Base-by-base conservation (phyloP, 2,113 vertebrate genomes). In the Mus pahari region DNA sequence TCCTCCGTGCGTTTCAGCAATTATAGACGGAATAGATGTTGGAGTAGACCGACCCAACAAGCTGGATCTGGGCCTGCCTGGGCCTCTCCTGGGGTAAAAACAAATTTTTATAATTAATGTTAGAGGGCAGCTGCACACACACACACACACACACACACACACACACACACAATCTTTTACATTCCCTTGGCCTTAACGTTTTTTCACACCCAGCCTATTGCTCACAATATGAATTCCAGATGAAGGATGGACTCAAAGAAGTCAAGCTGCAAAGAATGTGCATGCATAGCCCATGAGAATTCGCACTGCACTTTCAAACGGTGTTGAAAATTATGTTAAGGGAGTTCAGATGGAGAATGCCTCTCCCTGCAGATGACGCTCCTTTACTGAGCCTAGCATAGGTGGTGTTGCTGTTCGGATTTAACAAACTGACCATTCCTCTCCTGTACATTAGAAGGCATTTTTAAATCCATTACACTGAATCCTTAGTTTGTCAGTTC, bases 251-350 rank as follows among this genome's bases (percentile, higher is more conserved):
- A 42, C 13, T 45, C 10, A 58, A 42, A 87, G 24, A 81, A 93
- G 48, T 50, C 70, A 75, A n/a, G 3, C 75, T 86, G 28, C 64
- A 77, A 75, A 95, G 70, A 26, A 68, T n/a, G 39, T 48, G 0
- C 3, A 8, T n/a, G 42, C 17, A 3, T 70, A 7, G 50, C 50
- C 74, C 12, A 0, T n/a, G 50, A 95, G 68, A 90, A 79, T 87
- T 78, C 81, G 90, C 45, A 68, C 55, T 81, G 55, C 68, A 33
- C 58, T 93, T 86, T 91, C 77, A 78, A 11, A 53, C 39, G 19
- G 70, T 75, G 62, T 86, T 94, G 90, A 94, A 97, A 97, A 91
- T 71, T 42, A 79, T 83, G 95, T 96, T 62, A 93, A 77, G 96
- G 87, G 71, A 84, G 55, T 66, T 95, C 81, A 94, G 60, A 86